A percentile compares a stretch with the other conserved stretches of the same genome.
Conservation (phyloP, 35 echinoderm and acorn worm species). For the Apostichopus parvimensis region DNA sequence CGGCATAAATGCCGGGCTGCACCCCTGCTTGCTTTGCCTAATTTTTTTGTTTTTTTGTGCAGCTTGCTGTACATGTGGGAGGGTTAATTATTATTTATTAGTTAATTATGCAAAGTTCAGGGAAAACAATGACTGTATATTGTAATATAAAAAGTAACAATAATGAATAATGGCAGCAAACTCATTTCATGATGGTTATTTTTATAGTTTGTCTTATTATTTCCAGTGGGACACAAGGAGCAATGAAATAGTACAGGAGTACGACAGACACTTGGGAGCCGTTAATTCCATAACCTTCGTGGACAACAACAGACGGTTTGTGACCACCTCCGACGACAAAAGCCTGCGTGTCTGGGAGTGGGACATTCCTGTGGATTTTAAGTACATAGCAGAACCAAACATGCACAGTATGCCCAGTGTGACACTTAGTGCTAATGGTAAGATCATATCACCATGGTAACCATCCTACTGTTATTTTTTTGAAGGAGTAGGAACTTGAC, state of each 20-base stretch:
- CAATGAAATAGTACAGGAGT: slow-evolving; percentile 95
- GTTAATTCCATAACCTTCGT: slow-evolving; percentile 99
- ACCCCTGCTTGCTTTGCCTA: too few relatives aligned
- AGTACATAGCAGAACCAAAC: slow-evolving; percentile 97
- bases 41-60: too few relatives aligned
- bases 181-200: neutral
- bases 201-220: slow-evolving; percentile 11
- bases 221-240: slow-evolving; percentile 87
- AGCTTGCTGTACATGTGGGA: too few relatives aligned
- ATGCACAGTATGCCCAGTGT: slow-evolving; percentile 99
- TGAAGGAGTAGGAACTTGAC: too few relatives aligned
- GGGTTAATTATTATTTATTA: too few relatives aligned
- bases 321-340: slow-evolving; percentile 97
- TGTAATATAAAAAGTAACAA: too few relatives aligned
- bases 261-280: slow-evolving; percentile 94
- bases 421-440: slow-evolving; percentile 92
- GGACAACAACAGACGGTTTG: slow-evolving; percentile 88
- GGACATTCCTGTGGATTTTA: slow-evolving; percentile 99
- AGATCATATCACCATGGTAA: slow-evolving; percentile 25
- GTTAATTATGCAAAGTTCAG: too few relatives aligned
- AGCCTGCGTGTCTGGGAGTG: slow-evolving; percentile 96
- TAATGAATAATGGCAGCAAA: too few relatives aligned
- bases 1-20: too few relatives aligned
- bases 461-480: neutral
- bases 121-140: too few relatives aligned